A percentile compares a stretch with the other conserved stretches of the same genome.
Evolutionary conservation across 2,888 invertebrate species (phyloP).

Genomic region (Pachycephus smyrnensis): DNA sequence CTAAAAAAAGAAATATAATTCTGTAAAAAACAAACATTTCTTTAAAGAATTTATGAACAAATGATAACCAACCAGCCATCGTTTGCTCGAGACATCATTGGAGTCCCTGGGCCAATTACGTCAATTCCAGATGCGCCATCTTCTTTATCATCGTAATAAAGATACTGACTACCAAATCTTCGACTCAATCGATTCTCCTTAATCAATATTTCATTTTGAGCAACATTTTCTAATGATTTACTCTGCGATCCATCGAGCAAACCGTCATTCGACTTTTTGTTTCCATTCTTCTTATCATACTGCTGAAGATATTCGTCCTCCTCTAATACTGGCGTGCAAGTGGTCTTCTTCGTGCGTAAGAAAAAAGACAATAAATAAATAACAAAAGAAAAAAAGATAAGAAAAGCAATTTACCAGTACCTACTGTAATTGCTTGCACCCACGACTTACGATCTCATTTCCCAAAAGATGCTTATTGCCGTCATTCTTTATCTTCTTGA

Average conservation of each 20-base stretch:
- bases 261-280: conserved; percentile 15
- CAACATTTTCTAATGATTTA: conserved; percentile 41
- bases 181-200: conserved; percentile 15
- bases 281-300: conserved; percentile 18
- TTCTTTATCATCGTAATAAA: conserved; percentile 75
- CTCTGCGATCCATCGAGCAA: conserved; percentile 18
- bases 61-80: conserved; percentile 70
- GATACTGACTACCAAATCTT: conserved; percentile 71
- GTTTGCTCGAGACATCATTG: conserved; percentile 76
- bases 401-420: not conserved
- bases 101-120: conserved; percentile 75
- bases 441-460: not conserved
- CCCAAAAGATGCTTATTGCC: not conserved
- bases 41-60: not conserved
- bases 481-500: conserved; percentile 61
- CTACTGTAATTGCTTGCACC: not conserved
- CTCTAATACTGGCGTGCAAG: not conserved
- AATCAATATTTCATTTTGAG: conserved; percentile 19
- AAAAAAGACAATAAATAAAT: not conserved
- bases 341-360: not conserved
- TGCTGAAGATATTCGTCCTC: not conserved
- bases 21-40: not conserved
- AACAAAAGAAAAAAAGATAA: not conserved
- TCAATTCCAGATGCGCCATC: conserved; percentile 73
- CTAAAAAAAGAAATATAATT: conserved; percentile 24